phyloP scores from a whole-genome alignment of 1,140 invertebrate species.

The Lycorma delicatula region DNA sequence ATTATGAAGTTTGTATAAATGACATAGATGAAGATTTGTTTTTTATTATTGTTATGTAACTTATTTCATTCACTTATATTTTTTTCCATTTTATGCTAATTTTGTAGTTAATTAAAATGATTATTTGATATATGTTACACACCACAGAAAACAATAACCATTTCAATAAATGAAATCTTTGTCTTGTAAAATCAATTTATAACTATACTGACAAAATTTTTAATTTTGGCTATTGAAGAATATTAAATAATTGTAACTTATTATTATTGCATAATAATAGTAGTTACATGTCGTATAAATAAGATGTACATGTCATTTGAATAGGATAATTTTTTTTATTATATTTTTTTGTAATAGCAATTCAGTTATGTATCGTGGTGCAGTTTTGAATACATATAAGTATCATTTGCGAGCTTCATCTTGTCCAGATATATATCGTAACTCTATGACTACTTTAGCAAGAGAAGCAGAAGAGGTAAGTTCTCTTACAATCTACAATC shows the following conservation, averaged over 20 bases:
- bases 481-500: too few species aligned
- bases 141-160: too few species aligned
- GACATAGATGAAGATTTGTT: too few species aligned
- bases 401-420: conserved; percentile 78
- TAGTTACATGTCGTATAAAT: not conserved
- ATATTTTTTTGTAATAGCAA: conserved; percentile 42
- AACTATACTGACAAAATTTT: not conserved
- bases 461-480: conserved; percentile 61
- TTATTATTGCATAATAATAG: not conserved
- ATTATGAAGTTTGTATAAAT: too few species aligned
- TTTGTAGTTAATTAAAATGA: too few species aligned
- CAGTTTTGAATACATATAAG: conserved; percentile 67
- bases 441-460: conserved; percentile 77
- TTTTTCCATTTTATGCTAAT: too few species aligned
- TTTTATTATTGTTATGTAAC: too few species aligned
- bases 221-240: not conserved
- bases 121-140: too few species aligned
- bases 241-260: not conserved
- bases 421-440: conserved; percentile 82
- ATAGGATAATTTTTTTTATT: not conserved
- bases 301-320: not conserved
- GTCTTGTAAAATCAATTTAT: too few species aligned
- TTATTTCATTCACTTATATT: too few species aligned
- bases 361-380: conserved; percentile 73
- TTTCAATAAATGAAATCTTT: too few species aligned